Evolutionary conservation across 1,140 invertebrate genomes (phyloP), one percentile per base, ranked within the genome.

Genomic region (Wiebesia pumilae): DNA sequence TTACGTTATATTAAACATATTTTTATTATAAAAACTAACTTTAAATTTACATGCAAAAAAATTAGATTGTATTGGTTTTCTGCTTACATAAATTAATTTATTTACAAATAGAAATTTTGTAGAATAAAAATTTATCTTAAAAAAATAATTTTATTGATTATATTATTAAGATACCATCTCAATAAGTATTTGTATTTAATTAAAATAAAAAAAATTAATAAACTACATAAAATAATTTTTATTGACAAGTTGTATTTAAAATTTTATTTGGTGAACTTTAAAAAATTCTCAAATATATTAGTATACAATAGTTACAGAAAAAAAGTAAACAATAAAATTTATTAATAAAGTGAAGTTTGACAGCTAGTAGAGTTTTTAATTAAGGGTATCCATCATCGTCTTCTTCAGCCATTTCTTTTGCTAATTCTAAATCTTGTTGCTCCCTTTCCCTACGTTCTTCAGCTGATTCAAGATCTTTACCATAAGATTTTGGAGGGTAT

Each of bases 341-440:
- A 80, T 77, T 58, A 84, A 21, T 33, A n/a, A 82, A 79, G 19
- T n/a, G 7, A 67, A 69, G 51, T 78, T 62, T 83, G 35, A 14
- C 54, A 38, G 24, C 47, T 51, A 38, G 27, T 58, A 7, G 38
- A 33, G 43, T 51, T 81, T 83, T 12, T 35, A 58, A 90, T 95
- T 91, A 96, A 88, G 95, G 95, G 87, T 97, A 98, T 89, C 97
- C 97, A 95, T 99, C 98, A 95, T 99, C 98, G 94, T 99, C 98
- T 92, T 99, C 98, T 93, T 99, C 98, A 14, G 98, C 98, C 97
- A 99, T 99, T 95, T 99, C 98, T 93, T 99, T 99, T 19, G 98
- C 99, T 89, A 99, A 94, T 94, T 99, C 98, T 87, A 99, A 94
- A 94, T 99, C 99, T 92, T 99, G 98, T 91, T 99, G 98, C 92